Base-by-base conservation (phyloP, 2,888 invertebrate genomes). In the Noctuana brunneofusca region DNA sequence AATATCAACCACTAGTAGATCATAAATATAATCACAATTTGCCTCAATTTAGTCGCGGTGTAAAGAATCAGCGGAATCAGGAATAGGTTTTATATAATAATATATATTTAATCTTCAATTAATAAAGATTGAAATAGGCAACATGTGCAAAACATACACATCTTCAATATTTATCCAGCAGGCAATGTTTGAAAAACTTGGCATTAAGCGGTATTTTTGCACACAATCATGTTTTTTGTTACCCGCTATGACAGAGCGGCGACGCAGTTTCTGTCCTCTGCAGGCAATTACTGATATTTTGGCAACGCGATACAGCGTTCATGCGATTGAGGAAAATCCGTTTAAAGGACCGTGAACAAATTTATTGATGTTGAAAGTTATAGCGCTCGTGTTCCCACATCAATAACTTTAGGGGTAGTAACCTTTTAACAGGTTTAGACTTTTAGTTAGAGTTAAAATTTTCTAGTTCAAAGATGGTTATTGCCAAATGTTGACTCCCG, bases 261-360 rank as follows among this genome's bases (percentile, higher is more conserved):
- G 12, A 22, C 22, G 46, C 48, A 20, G 22, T 22, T 20, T 1
- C 4, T 24, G 48, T 48, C 48, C 24, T 27, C n/a, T 48, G 48
- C 12, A 22, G 48, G n/a, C 24, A 12, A 48, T 48, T 24, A 24
- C 16, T 22, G 12, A 50, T 30, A 46, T 52, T 52, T 53, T 53
- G 12, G 18, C 35, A 35, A 35, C 32, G 11, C 12, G 14, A 9
- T 48, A 24, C 22, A n/a, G 5, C 48, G n/a, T 22, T 22, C 22
- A 22, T 22, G 9, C n/a, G 18, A 48, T 5, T 20, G 22, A 22
- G 22, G n/a, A 22, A 12, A 22, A 20, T 48, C 9, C 35, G 35
- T 38, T 14, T 38, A 38, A 18, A 16, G 18, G 9, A 48, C 5
- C 11, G 22, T 12, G 4, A 22, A 22, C 22, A 22, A 8, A 12